Base-by-base conservation (phyloP, 2,797 vertebrate species). In the Syndactyla subalaris region DNA sequence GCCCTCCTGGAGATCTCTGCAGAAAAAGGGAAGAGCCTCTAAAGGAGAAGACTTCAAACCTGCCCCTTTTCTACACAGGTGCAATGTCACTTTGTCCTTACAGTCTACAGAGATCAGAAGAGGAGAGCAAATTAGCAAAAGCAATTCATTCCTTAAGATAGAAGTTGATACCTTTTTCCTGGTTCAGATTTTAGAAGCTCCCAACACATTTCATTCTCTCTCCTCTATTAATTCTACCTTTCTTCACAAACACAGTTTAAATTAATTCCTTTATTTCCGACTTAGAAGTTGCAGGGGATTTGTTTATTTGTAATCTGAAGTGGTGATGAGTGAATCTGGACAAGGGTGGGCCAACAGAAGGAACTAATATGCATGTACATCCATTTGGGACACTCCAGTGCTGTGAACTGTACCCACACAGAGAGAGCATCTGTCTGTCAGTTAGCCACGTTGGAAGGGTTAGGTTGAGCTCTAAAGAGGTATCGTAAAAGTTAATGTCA, bases 381-480 rank as follows among this genome's bases (percentile, higher is more conserved):
- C 19, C n/a, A 48, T 30, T 62, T n/a, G 6, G 15, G 34, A 43
- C 8, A 66, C 10, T 10, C 0, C 0, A 75, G 43, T 1, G 4
- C 43, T 52, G 27, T 39, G 54, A 82, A 15, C 18, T 65, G 66
- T 30, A 75, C n/a, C 36, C 43, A 57, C 38, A 39, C 21, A 46
- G 0, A 0, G 29, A 78, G 34, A 15, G 8, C 1, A 1, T 30
- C 38, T 1, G 0, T 54, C 21, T 2, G 0, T 54, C 59, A 62
- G 41, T 58, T 89, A 54, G 49, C 55, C 67, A 16, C 38, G 19
- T 81, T 89, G 86, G 81, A 81, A 66, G 30, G 51, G n/a, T 70
- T 74, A 66, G 43, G 59, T 7, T 66, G 72, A 76, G 88, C 26
- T 74, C 71, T 74, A 27, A 46, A 70, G 51, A 82, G 55, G 8